These are phyloP conservation scores for Aselliscus stoliczkanus DNA, from an alignment of 2,797 vertebrate genomes.

Conservation along the genomic window DNA sequence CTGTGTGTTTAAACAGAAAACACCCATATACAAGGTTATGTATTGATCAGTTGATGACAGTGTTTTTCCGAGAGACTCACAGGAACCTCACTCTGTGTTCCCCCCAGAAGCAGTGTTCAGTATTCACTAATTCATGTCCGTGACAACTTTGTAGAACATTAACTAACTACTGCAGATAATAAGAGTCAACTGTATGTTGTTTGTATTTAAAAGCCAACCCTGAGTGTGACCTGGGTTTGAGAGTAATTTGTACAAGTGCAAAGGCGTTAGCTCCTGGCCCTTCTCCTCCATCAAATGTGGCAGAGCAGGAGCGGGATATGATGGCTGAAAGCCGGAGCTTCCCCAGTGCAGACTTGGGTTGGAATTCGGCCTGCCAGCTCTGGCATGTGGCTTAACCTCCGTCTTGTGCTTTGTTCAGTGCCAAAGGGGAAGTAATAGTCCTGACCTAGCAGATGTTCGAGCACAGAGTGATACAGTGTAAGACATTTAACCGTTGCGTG, in stretches of 20 bases:
- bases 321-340: not conserved
- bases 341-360: not conserved
- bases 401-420: not conserved
- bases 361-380: not conserved
- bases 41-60: not conserved
- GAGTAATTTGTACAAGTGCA: not conserved
- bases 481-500: not conserved
- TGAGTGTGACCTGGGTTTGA: not conserved
- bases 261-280: not conserved
- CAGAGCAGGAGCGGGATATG: rapidly evolving
- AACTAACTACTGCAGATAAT: too few species aligned
- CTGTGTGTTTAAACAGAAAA: not conserved
- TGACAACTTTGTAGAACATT: not conserved
- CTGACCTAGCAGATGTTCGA: not conserved
- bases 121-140: not conserved
- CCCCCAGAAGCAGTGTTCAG: not conserved
- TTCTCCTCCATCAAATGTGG: rapidly evolving
- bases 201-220: not conserved
- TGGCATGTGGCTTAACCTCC: not conserved
- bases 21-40: not conserved
- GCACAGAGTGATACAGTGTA: not conserved
- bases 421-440: not conserved
- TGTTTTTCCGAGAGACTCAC: not conserved
- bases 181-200: not conserved
- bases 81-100: not conserved